A percentile compares a stretch with the other conserved stretches of the same genome.
These are phyloP conservation scores for Orchesella cincta DNA, from an alignment of 1,140 invertebrate species.

Conservation along the genomic window DNA sequence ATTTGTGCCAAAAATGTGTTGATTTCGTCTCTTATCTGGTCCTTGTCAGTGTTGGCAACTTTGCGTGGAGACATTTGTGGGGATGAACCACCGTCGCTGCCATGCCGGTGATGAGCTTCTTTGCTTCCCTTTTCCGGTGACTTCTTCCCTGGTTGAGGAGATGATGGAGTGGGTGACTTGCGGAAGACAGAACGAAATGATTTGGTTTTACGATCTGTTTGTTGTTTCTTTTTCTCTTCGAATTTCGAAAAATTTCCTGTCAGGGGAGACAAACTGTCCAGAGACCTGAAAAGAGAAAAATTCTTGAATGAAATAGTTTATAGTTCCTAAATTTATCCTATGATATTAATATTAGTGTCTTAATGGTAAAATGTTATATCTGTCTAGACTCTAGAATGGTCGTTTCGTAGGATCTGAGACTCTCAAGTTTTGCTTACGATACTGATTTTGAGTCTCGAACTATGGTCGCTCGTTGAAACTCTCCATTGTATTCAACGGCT, in stretches of 20 bases:
- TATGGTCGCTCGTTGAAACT: too few species aligned
- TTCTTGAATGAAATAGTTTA: too few species aligned
- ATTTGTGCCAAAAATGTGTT: conserved; percentile 45
- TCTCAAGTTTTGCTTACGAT: too few species aligned
- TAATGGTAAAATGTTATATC: too few species aligned
- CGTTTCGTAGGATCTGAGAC: too few species aligned
- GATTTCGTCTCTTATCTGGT: conserved; percentile 45
- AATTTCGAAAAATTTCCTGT: conserved; percentile 71
- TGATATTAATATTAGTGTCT: too few species aligned
- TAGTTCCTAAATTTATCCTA: too few species aligned
- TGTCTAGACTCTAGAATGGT: too few species aligned
- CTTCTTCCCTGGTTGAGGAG: conserved; percentile 33
- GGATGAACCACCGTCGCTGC: conserved; percentile 38
- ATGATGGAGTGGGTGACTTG: conserved; percentile 66
- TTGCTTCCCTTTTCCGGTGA: conserved; percentile 4
- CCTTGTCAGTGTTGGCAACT: conserved; percentile 56
- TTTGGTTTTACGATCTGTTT: conserved; percentile 78
- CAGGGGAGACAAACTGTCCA: conserved; percentile 50
- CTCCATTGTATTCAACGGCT: too few species aligned
- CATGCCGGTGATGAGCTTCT: conserved; percentile 19
- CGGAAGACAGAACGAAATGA: conserved; percentile 77
- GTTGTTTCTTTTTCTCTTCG: conserved; percentile 82
- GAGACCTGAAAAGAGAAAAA: conserved; percentile 40
- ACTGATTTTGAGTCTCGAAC: too few species aligned
- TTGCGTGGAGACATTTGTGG: conserved; percentile 59